Evolutionary conservation across 1,140 invertebrate genomes (phyloP).

Genomic region (Zaprionus lachaisei): DNA sequence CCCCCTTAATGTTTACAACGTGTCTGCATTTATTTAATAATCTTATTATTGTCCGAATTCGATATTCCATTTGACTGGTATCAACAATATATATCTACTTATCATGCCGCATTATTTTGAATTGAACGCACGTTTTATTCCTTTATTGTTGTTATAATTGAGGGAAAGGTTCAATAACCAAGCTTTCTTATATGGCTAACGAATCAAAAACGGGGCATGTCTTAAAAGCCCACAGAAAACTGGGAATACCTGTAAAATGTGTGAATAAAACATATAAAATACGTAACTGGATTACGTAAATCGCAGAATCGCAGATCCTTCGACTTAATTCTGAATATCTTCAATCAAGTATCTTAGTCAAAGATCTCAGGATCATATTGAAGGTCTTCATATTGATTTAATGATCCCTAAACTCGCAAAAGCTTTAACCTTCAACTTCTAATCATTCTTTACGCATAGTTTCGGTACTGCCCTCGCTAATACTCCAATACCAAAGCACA

Average conservation of each 20-base stretch:
- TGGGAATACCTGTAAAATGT: background rate
- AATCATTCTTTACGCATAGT: background rate
- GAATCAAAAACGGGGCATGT: background rate
- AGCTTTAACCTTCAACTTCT: background rate
- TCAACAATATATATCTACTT: slow-evolving; percentile 6
- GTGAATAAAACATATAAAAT: background rate
- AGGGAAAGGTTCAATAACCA: slow-evolving; percentile 2
- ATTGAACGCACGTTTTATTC: background rate
- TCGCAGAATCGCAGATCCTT: background rate
- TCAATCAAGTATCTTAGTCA: background rate
- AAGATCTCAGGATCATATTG: background rate
- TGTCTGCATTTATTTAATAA: background rate
- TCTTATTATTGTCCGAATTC: background rate
- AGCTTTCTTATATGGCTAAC: background rate
- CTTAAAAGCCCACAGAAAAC: background rate
- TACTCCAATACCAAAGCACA: background rate
- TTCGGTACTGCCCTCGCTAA: slow-evolving; percentile 18
- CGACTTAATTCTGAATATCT: background rate
- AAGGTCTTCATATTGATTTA: background rate
- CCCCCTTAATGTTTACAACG: background rate
- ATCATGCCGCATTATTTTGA: slow-evolving; percentile 6
- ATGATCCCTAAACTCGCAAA: no score
- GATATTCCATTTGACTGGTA: background rate
- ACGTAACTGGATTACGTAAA: background rate
- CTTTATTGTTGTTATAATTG: slow-evolving; percentile 1